A percentile compares a stretch with the other conserved stretches of the same genome.
These are phyloP conservation scores for Ameiurus melas DNA, from an alignment of 2,113 vertebrate genomes.

Conservation along the genomic window DNA sequence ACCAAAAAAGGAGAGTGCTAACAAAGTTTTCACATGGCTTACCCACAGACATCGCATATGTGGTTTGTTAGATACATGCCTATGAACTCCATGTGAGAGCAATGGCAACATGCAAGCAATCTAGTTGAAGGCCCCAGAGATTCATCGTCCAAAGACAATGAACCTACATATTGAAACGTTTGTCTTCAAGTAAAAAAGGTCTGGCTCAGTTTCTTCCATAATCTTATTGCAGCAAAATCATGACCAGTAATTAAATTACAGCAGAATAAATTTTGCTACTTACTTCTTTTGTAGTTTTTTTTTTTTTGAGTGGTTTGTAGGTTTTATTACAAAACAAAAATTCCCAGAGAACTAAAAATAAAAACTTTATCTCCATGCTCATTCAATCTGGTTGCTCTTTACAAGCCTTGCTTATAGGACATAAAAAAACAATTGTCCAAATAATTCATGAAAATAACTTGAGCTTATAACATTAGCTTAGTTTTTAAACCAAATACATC, in stretches of 20 bases:
- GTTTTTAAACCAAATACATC: constrained; percentile 24
- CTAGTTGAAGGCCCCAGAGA: constrained; percentile 29
- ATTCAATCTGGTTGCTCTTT: constrained; percentile 29
- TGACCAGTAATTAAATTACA: constrained; percentile 32
- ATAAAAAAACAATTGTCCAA: not conserved
- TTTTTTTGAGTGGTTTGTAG: constrained; percentile 9
- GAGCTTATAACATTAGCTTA: not conserved
- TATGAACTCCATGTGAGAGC: constrained; percentile 32
- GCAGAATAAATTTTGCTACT: constrained; percentile 24
- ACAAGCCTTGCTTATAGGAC: constrained; percentile 5
- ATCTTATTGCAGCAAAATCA: constrained; percentile 22
- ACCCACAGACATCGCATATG: constrained; percentile 29
- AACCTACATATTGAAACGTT: constrained; percentile 6
- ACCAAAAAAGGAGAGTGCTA: constrained; percentile 28
- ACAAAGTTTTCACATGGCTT: constrained; percentile 29
- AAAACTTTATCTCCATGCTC: constrained; percentile 44
- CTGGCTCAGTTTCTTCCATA: constrained; percentile 50
- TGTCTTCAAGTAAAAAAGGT: constrained; percentile 46
- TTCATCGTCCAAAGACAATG: not conserved
- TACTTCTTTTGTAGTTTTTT: constrained; percentile 7
- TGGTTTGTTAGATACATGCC: constrained; percentile 41
- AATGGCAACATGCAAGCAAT: constrained; percentile 33
- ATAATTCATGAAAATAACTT: constrained; percentile 29
- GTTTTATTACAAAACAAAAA: not conserved
- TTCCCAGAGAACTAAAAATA: constrained; percentile 27